A percentile compares a stretch with the other conserved stretches of the same genome.
phyloP scores from a whole-genome alignment of 1,140 invertebrate species.

The Aporrectodea caliginosa region DNA sequence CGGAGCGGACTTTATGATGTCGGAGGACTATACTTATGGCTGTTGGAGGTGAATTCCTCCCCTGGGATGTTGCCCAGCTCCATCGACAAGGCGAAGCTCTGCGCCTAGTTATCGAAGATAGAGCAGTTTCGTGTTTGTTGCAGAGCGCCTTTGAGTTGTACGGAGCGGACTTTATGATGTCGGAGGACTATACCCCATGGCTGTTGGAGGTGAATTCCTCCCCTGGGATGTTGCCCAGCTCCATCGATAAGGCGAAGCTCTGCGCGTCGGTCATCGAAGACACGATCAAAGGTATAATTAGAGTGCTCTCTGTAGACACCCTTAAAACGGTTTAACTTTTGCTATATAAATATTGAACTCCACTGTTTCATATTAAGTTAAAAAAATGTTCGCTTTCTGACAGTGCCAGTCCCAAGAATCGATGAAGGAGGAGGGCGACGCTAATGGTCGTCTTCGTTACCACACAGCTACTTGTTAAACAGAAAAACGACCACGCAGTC shows the following conservation, averaged over 20 bases:
- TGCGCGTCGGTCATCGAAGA: slow-evolving; percentile 85
- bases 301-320: neutral
- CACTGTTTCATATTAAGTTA: neutral
- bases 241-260: slow-evolving; percentile 78
- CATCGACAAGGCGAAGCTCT: slow-evolving; percentile 79
- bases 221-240: slow-evolving; percentile 82
- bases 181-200: slow-evolving; percentile 84
- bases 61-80: slow-evolving; percentile 85
- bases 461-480: neutral
- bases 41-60: slow-evolving; percentile 91
- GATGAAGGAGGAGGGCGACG: no score
- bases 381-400: neutral
- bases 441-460: neutral
- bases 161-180: slow-evolving; percentile 87
- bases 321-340: neutral
- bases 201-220: slow-evolving; percentile 92
- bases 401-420: no score
- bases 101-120: slow-evolving; percentile 81
- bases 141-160: slow-evolving; percentile 75
- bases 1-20: slow-evolving; percentile 87
- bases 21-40: slow-evolving; percentile 83
- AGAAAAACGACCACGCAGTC: neutral
- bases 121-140: slow-evolving; percentile 5
- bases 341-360: neutral
- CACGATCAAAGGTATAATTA: slow-evolving; percentile 74